Conservation (phyloP, 2,888 invertebrate species). For the Papilio protenor region DNA sequence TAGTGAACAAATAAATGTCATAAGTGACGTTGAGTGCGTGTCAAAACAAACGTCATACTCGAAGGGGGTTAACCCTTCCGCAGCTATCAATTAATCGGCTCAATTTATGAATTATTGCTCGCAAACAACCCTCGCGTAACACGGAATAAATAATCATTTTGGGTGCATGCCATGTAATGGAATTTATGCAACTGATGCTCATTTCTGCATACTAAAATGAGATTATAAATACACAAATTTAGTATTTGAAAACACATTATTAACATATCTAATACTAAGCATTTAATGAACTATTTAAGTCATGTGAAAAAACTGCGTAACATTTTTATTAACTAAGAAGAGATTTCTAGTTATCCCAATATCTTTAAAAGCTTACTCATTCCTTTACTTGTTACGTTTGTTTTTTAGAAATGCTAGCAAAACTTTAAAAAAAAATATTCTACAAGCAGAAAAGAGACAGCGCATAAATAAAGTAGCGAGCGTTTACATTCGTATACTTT, state of each 20-base stretch:
- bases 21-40: slow-evolving; percentile 48
- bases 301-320: too few species aligned
- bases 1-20: slow-evolving; percentile 16
- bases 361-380: too few species aligned
- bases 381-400: too few species aligned
- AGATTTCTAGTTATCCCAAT: too few species aligned
- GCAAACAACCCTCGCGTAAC: slow-evolving; percentile 64
- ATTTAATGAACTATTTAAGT: too few species aligned
- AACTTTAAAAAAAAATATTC: slow-evolving; percentile 9
- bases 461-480: slow-evolving; percentile 56
- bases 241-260: neutral
- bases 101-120: slow-evolving; percentile 81
- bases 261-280: too few species aligned
- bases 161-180: slow-evolving; percentile 55
- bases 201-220: neutral
- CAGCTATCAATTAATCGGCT: slow-evolving; percentile 79
- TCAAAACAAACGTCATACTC: slow-evolving; percentile 69
- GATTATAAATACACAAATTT: neutral
- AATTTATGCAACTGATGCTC: slow-evolving; percentile 32
- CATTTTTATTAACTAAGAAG: too few species aligned
- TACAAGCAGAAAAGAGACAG: slow-evolving; percentile 17
- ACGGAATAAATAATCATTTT: slow-evolving; percentile 71
- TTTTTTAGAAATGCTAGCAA: neutral
- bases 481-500: slow-evolving; percentile 76
- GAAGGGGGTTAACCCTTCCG: slow-evolving; percentile 73